These are phyloP conservation scores for Delia radicum DNA, from an alignment of 1,140 invertebrate genomes.

Conservation along the genomic window DNA sequence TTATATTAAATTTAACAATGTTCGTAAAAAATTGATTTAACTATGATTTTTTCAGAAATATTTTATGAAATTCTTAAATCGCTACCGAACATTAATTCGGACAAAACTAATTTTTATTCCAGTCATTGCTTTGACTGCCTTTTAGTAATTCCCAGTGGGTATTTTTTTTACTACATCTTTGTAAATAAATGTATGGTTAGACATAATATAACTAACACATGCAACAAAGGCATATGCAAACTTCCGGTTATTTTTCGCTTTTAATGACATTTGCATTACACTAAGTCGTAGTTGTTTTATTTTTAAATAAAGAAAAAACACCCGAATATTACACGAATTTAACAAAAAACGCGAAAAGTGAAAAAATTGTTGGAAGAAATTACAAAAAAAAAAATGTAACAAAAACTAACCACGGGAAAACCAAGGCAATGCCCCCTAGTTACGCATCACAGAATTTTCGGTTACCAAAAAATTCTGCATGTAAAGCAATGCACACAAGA, in stretches of 20 bases:
- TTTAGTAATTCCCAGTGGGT: too few species aligned
- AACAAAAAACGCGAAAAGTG: background rate
- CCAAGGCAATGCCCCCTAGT: constrained; percentile 11
- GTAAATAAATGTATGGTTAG: too few species aligned
- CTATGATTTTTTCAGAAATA: too few species aligned
- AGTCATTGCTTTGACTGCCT: too few species aligned
- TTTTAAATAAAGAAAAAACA: background rate
- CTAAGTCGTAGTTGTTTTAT: background rate
- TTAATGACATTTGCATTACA: constrained; percentile 11
- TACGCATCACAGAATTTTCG: constrained; percentile 5
- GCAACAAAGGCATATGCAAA: background rate
- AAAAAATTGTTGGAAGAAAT: background rate
- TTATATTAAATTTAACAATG: too few species aligned
- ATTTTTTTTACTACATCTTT: too few species aligned
- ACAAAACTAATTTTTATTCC: too few species aligned
- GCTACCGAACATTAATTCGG: too few species aligned
- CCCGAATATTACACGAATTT: constrained; percentile 8
- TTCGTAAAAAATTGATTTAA: too few species aligned
- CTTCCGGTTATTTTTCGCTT: constrained; percentile 1
- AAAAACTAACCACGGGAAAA: background rate
- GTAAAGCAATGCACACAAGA: background rate
- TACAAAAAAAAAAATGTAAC: background rate
- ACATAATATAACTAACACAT: background rate
- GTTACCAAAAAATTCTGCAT: constrained; percentile 11
- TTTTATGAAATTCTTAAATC: too few species aligned